Base-by-base conservation (phyloP, 2,113 vertebrate species). In the Aspiorhynchus laticeps region DNA sequence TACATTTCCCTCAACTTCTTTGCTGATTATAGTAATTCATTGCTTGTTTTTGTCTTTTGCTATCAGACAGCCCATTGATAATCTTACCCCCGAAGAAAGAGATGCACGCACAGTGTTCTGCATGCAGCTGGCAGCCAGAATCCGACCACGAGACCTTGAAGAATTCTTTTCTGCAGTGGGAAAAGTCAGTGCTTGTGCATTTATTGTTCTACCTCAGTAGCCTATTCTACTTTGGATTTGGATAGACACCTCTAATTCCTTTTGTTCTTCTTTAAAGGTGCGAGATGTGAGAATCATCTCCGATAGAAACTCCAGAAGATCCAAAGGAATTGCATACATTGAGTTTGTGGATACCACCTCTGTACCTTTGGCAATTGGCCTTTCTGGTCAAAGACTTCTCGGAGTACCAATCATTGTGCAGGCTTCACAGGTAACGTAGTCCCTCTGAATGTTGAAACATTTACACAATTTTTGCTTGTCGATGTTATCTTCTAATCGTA, bases 111-210 rank as follows among this genome's bases (percentile, higher is more conserved):
- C 98, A 0, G 98, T 99, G 2, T 99, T 99, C 90, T 99, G 98
- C 85, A 99, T 99, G 98, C 98, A 99, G 86, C 93, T 99, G 85
- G 98, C 98, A n/a, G 98, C 98, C 78, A 94, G 98, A 91, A 99
- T 99, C 87, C 94, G 98, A 33, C 97, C 98, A 2, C 95, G 97
- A 86, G 98, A 99, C 92, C 93, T 99, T 92, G 98, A 99, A 93
- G 98, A 99, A 85, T 99, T 99, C 93, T 99, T 99, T 92, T 99
- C 98, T 86, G 97, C 98, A 78, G 98, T 99, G 85, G 98, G 98
- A 75, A 98, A 99, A 94, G 98, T 99, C 92, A 91, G 84, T 76
- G 46, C 4, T 38, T 76, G 2, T 24, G 1, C 9, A 28, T 26
- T 14, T 69, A 12, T 9, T 7, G 8, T 77, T 63, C 2, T 14